phyloP scores from a whole-genome alignment of 2,113 vertebrate species.

The Rhinogobius similis region DNA sequence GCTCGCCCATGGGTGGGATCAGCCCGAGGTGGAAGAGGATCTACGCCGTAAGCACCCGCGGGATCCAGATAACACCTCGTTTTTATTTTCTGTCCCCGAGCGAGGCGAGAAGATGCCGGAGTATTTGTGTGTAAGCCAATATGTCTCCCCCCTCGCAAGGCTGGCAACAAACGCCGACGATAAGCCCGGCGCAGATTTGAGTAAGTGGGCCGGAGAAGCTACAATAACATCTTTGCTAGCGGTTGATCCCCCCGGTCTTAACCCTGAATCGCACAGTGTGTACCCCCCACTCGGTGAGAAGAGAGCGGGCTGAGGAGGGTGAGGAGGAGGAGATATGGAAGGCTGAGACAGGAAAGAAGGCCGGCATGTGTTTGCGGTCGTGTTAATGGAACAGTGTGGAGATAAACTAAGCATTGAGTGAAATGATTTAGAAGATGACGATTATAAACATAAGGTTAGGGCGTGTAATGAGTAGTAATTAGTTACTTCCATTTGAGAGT shows the following conservation, averaged over 20 bases:
- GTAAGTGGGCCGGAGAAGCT: constrained; percentile 56
- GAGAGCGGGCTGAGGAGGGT: not conserved
- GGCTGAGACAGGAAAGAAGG: constrained; percentile 2
- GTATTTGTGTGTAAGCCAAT: constrained; percentile 32
- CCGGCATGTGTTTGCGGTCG: constrained; percentile 10
- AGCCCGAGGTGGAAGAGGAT: constrained; percentile 37
- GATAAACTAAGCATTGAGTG: too few species aligned
- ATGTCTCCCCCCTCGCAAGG: constrained; percentile 24
- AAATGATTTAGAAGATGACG: not conserved
- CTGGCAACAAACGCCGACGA: not conserved
- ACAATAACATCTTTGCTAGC: constrained; percentile 60
- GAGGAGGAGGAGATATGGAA: not conserved
- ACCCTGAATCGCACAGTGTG: constrained; percentile 34
- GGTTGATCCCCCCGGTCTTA: constrained; percentile 61
- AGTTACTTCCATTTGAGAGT: too few species aligned
- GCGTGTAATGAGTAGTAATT: too few species aligned
- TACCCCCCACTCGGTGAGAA: constrained; percentile 18
- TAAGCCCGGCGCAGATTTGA: constrained; percentile 46
- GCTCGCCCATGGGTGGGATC: constrained; percentile 37
- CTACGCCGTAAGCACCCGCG: constrained; percentile 40
- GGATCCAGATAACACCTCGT: constrained; percentile 59
- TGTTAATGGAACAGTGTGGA: too few species aligned
- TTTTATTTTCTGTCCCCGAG: constrained; percentile 47
- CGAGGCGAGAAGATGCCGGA: constrained; percentile 46
- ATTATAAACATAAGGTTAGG: too few species aligned